A percentile compares a stretch with the other conserved stretches of the same genome.
phyloP scores from a whole-genome alignment of 2,888 invertebrate species.

The Agonum fuliginosum region DNA sequence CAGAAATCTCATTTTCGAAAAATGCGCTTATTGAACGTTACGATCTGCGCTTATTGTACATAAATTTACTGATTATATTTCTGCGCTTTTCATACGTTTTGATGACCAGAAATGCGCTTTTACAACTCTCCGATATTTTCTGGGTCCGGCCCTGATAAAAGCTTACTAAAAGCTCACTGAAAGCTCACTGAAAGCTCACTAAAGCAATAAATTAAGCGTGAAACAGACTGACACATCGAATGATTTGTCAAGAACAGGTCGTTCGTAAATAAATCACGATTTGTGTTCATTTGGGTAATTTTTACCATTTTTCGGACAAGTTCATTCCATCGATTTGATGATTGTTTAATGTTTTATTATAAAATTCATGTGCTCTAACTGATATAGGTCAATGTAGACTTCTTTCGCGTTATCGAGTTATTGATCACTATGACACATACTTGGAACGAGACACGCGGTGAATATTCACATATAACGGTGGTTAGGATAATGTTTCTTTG shows the following conservation, averaged over 20 bases:
- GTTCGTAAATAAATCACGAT: not conserved
- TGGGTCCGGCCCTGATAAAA: no score
- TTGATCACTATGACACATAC: constrained; percentile 30
- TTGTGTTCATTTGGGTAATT: not conserved
- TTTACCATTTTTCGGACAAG: no score
- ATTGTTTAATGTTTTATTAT: constrained; percentile 32
- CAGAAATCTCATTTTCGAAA: no score
- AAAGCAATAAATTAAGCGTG: constrained; percentile 16
- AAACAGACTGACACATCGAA: constrained; percentile 3
- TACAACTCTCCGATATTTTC: no score
- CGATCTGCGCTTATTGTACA: no score
- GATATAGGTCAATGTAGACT: constrained; percentile 47
- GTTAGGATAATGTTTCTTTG: not conserved
- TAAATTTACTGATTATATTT: no score
- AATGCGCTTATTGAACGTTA: no score
- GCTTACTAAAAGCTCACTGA: no score
- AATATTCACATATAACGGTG: not conserved
- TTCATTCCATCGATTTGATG: constrained; percentile 36
- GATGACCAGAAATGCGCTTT: no score
- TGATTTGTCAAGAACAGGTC: not conserved
- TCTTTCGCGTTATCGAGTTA: constrained; percentile 38
- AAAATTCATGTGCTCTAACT: constrained; percentile 25
- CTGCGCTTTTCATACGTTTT: no score
- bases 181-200: not conserved
- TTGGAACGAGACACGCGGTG: not conserved